These are phyloP conservation scores for Paedocypris sp. DNA, from an alignment of 2,113 vertebrate species.

Conservation along the genomic window DNA sequence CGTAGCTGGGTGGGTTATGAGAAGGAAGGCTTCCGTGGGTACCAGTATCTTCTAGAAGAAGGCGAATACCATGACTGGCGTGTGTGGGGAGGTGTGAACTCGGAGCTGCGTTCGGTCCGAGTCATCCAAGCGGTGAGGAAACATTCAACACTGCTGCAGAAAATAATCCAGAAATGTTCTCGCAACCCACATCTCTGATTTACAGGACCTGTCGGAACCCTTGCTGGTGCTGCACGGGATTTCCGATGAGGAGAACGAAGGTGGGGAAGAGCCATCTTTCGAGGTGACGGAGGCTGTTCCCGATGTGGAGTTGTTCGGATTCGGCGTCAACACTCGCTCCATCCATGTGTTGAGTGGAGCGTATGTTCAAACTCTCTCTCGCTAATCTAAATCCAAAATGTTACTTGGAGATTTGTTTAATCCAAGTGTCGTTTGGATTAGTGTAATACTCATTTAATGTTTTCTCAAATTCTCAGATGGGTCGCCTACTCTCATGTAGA, in stretches of 20 bases:
- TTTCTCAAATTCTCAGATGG: constrained; percentile 62
- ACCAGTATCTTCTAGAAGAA: constrained; percentile 94
- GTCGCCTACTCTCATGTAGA: constrained; percentile 83
- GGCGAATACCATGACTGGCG: constrained; percentile 86
- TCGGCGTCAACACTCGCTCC: constrained; percentile 62
- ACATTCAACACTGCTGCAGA: too few species aligned
- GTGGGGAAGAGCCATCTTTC: constrained; percentile 59
- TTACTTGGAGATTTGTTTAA: too few species aligned
- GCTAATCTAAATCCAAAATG: too few species aligned
- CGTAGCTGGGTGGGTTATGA: constrained; percentile 88
- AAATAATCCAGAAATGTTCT: too few species aligned
- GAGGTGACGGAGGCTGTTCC: constrained; percentile 75
- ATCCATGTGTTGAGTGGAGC: constrained; percentile 82
- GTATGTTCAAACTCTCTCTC: constrained; percentile 65
- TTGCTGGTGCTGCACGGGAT: constrained; percentile 70
- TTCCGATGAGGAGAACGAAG: constrained; percentile 60
- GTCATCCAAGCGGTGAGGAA: constrained; percentile 78
- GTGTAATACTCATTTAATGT: too few species aligned
- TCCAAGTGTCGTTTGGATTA: too few species aligned
- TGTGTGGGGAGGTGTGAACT: constrained; percentile 75
- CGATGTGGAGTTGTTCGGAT: constrained; percentile 67
- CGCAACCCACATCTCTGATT: too few species aligned
- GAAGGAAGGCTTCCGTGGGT: constrained; percentile 85
- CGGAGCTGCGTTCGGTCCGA: constrained; percentile 71
- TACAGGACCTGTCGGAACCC: constrained; percentile 75